These are phyloP conservation scores for Buphagus erythrorhynchus DNA, from an alignment of 2,797 vertebrate genomes.

Conservation along the genomic window DNA sequence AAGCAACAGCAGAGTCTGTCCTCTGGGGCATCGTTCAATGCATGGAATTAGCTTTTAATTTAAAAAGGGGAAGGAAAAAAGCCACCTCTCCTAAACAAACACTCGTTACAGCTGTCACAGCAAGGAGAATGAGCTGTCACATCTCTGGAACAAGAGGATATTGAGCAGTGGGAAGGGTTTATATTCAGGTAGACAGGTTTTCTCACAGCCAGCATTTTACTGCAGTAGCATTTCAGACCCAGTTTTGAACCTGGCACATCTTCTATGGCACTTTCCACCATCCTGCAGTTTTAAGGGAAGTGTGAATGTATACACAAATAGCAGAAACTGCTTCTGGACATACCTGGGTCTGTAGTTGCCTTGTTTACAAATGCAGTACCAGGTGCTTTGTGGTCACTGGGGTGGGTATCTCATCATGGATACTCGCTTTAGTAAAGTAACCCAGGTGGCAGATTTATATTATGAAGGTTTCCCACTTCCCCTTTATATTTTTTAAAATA, in stretches of 20 bases:
- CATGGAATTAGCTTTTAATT: constrained; percentile 31
- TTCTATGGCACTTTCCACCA: background rate
- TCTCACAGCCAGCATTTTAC: background rate
- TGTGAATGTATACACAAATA: background rate
- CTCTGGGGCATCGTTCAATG: constrained; percentile 2
- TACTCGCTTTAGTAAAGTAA: background rate
- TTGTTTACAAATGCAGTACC: background rate
- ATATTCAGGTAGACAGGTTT: background rate
- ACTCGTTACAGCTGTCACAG: background rate
- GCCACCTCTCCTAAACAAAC: background rate
- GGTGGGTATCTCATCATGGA: background rate
- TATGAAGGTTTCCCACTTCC: background rate
- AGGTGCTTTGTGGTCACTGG: background rate
- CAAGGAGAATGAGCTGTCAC: background rate
- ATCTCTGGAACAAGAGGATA: background rate
- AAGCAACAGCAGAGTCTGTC: background rate
- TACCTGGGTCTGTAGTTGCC: background rate
- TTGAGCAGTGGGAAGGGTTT: background rate
- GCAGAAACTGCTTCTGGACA: background rate
- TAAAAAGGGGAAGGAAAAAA: background rate
- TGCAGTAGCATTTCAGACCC: background rate
- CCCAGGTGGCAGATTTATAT: background rate
- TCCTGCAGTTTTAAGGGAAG: background rate
- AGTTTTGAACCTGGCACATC: background rate
- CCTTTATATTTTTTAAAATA: fast-evolving